phyloP scores from a whole-genome alignment of 2,888 invertebrate species.

The Netelia fuscicornis region DNA sequence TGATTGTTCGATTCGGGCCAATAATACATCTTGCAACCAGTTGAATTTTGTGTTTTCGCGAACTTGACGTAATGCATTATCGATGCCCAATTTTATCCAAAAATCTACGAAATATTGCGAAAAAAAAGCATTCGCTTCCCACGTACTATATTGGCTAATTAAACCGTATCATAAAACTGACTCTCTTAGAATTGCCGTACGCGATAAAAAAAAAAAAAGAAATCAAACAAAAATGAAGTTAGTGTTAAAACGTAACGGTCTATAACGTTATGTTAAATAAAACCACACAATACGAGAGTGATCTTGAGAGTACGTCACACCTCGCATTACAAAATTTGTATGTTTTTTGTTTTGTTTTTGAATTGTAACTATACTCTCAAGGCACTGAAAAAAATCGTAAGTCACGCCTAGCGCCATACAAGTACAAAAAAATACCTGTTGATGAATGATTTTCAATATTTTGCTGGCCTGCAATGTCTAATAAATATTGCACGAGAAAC shows the following conservation, averaged over 20 bases:
- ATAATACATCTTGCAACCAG: neutral
- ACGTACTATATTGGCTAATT: conserved; percentile 28
- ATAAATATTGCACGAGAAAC: conserved; percentile 48
- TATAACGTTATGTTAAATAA: conserved; percentile 35
- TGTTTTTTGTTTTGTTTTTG: conserved; percentile 19
- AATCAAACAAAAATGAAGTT: conserved; percentile 24
- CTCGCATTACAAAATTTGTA: conserved; percentile 1
- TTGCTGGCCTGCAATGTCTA: conserved; percentile 66
- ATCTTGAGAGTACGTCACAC: conserved; percentile 62
- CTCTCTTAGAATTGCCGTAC: conserved; percentile 26
- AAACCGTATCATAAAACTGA: conserved; percentile 38
- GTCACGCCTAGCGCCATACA: conserved; percentile 59
- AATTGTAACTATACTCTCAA: conserved; percentile 57
- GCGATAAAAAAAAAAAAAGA: conserved; percentile 17
- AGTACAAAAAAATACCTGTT: conserved; percentile 63
- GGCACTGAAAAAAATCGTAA: conserved; percentile 46
- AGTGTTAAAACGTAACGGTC: conserved; percentile 40
- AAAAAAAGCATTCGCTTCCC: conserved; percentile 33
- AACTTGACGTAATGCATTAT: neutral
- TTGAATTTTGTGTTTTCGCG: conserved; percentile 11
- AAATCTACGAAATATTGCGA: neutral
- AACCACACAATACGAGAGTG: conserved; percentile 51
- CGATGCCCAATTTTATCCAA: neutral
- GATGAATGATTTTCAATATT: conserved; percentile 62
- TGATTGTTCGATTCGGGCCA: neutral